These are phyloP conservation scores for Enteromius thamalakanensis DNA, from an alignment of 2,797 vertebrate genomes.

Conservation along the genomic window DNA sequence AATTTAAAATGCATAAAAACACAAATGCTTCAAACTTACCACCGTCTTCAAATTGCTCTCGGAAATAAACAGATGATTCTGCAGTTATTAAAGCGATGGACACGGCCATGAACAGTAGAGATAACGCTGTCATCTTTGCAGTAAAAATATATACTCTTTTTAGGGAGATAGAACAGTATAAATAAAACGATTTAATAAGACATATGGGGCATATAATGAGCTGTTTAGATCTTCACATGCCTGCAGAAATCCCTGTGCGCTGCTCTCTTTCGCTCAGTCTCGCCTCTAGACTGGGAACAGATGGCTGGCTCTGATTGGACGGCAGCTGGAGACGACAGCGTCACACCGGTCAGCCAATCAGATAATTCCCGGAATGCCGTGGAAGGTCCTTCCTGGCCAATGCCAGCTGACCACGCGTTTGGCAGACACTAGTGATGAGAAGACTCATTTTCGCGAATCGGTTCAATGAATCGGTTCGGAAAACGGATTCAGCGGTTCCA, in stretches of 20 bases:
- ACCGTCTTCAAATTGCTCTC: constrained; percentile 85
- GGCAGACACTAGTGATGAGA: constrained; percentile 42
- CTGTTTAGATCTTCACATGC: constrained; percentile 26
- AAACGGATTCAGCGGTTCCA: neutral
- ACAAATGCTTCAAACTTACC: constrained; percentile 71
- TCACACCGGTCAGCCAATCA: constrained; percentile 63
- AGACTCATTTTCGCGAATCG: neutral
- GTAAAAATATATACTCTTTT: constrained; percentile 22
- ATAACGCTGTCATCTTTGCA: constrained; percentile 71
- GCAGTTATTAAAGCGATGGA: constrained; percentile 73
- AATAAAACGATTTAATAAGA: constrained; percentile 16
- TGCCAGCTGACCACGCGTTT: constrained; percentile 73
- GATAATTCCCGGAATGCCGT: neutral
- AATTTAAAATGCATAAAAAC: neutral
- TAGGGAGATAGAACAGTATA: neutral
- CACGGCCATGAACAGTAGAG: constrained; percentile 72
- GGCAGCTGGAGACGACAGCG: constrained; percentile 50
- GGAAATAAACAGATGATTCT: constrained; percentile 78
- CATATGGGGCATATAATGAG: neutral
- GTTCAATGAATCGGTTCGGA: neutral
- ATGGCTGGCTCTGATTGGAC: constrained; percentile 81
- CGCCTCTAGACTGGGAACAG: constrained; percentile 81
- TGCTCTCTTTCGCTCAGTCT: constrained; percentile 47
- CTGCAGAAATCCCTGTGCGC: constrained; percentile 40
- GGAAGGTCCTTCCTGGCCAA: constrained; percentile 64